phyloP scores from a whole-genome alignment of 2,113 vertebrate species.

The Peromyscus polionotus region DNA sequence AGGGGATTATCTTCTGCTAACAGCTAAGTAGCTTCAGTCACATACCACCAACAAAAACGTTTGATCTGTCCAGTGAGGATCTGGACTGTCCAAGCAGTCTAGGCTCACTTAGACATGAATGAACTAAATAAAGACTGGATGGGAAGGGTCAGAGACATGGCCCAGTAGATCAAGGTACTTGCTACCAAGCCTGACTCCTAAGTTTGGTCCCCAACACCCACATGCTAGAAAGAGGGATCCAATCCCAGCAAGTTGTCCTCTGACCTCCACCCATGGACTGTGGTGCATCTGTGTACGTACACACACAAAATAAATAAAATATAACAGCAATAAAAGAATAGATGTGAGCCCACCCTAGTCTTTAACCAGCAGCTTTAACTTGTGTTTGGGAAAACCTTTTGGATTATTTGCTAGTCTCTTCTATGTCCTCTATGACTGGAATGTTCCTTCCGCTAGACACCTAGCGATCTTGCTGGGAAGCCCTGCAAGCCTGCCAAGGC shows the following conservation, averaged over 20 bases:
- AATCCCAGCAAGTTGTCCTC: not conserved
- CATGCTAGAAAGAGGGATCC: not conserved
- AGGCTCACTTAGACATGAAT: slow-evolving; percentile 41
- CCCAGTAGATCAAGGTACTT: not conserved
- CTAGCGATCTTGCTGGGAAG: not conserved
- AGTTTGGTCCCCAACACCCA: not conserved
- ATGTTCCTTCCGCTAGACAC: not conserved
- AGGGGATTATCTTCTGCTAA: slow-evolving; percentile 47
- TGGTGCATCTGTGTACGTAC: not conserved
- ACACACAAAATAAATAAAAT: not conserved
- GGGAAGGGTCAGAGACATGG: not conserved
- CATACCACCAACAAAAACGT: slow-evolving; percentile 42
- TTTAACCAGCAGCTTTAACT: slow-evolving; percentile 78
- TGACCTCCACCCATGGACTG: not conserved
- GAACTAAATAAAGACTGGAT: slow-evolving; percentile 60
- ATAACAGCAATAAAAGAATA: not conserved
- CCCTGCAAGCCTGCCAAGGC: not conserved
- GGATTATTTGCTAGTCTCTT: slow-evolving; percentile 75
- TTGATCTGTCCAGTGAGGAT: slow-evolving; percentile 74
- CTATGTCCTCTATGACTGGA: slow-evolving; percentile 55
- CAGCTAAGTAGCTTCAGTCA: slow-evolving; percentile 49
- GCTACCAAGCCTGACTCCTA: slow-evolving; percentile 31
- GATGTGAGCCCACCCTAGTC: slow-evolving; percentile 1
- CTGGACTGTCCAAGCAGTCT: slow-evolving; percentile 69
- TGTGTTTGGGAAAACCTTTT: slow-evolving; percentile 61